These are phyloP conservation scores for Ditylenchus dipsaci DNA, from an alignment of 1,140 invertebrate species.

Conservation along the genomic window DNA sequence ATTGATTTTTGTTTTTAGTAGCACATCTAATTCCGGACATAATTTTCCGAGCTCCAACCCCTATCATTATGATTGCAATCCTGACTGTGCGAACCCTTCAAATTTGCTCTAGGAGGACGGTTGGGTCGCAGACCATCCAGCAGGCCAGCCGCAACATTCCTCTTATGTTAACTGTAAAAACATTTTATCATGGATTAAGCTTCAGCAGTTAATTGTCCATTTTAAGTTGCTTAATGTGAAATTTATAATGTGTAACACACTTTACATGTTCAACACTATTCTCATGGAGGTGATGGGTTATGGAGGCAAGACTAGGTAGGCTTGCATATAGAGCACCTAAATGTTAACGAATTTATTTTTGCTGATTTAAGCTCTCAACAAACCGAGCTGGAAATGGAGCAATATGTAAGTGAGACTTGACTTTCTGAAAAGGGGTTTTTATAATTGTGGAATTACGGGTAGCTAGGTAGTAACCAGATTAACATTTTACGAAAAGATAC, in stretches of 20 bases:
- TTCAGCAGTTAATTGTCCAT: conserved; percentile 14
- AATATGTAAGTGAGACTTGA: conserved; percentile 24
- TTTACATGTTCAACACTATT: conserved; percentile 56
- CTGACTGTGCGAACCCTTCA: conserved; percentile 53
- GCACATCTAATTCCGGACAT: conserved; percentile 55
- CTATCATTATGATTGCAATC: conserved; percentile 53
- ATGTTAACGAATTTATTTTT: conserved; percentile 4
- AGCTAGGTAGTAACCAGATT: no score
- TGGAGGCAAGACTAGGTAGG: conserved; percentile 44
- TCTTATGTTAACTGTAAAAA: conserved; percentile 47
- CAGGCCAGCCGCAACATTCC: conserved; percentile 37
- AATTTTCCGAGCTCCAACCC: conserved; percentile 53
- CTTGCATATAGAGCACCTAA: conserved; percentile 8
- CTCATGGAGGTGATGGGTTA: conserved; percentile 55
- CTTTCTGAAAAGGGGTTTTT: no score
- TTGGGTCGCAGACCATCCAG: conserved; percentile 44
- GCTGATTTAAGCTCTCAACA: conserved; percentile 35
- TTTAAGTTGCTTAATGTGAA: conserved; percentile 53
- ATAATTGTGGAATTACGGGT: no score
- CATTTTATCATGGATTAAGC: conserved; percentile 1
- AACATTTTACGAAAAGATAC: no score
- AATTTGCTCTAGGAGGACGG: conserved; percentile 46
- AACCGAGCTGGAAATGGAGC: conserved; percentile 47
- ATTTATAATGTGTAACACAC: conserved; percentile 57
- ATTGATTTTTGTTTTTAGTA: conserved; percentile 27